Percentiles rank a stretch among this genome's conserved stretches.
phyloP scores from a whole-genome alignment of 1,140 invertebrate genomes.

The Lutraria rhynchaena region DNA sequence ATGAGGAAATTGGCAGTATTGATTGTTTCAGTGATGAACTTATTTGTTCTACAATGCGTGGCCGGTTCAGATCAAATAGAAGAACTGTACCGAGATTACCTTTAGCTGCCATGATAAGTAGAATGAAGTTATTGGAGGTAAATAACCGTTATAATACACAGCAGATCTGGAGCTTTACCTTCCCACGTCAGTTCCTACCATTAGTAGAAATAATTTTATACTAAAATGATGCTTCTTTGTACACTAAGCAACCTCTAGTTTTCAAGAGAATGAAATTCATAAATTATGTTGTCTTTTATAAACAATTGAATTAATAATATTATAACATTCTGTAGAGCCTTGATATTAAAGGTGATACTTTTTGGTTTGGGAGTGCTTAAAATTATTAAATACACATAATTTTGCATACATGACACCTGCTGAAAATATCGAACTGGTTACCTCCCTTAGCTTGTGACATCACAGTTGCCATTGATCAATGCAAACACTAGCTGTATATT shows the following conservation, averaged over 20 bases:
- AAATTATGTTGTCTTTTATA: not conserved
- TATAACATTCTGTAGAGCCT: not conserved
- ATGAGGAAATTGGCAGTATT: too few species aligned
- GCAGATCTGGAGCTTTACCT: too few species aligned
- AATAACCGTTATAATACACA: too few species aligned
- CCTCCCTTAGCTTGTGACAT: too few species aligned
- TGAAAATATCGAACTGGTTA: too few species aligned
- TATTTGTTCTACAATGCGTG: not conserved
- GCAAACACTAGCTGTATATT: too few species aligned
- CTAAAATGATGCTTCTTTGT: not conserved
- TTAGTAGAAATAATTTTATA: not conserved
- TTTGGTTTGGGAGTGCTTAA: too few species aligned
- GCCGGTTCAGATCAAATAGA: not conserved
- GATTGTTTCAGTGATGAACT: not conserved
- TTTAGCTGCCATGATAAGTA: slow-evolving; percentile 3
- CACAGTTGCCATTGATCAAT: too few species aligned
- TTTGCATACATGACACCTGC: too few species aligned
- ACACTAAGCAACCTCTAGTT: not conserved
- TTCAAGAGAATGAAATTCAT: not conserved
- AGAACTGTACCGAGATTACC: slow-evolving; percentile 9
- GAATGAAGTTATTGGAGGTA: slow-evolving; percentile 19
- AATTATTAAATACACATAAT: too few species aligned
- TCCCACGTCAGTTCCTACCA: not conserved
- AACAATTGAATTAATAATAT: not conserved
- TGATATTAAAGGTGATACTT: too few species aligned